A percentile compares a stretch with the other conserved stretches of the same genome.
These are phyloP conservation scores for Drosophila miranda DNA, from an alignment of 1,140 invertebrate genomes.

Conservation along the genomic window DNA sequence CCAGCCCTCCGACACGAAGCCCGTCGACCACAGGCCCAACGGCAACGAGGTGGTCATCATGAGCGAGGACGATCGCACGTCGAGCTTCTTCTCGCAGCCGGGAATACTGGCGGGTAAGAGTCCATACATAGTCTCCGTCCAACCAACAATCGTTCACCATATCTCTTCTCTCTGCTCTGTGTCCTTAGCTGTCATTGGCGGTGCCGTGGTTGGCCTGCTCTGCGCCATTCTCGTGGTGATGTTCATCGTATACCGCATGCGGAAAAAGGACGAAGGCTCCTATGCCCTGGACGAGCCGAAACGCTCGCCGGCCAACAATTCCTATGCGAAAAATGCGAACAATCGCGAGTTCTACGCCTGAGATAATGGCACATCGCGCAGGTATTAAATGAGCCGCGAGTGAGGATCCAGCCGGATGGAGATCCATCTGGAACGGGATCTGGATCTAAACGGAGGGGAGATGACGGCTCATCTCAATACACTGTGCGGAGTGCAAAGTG, in stretches of 20 bases:
- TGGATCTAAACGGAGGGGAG: neutral
- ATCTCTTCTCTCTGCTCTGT: slow-evolving; percentile 41
- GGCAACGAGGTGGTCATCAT: slow-evolving; percentile 88
- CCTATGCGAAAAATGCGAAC: slow-evolving; percentile 94
- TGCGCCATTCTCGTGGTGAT: slow-evolving; percentile 99
- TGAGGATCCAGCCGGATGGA: slow-evolving; percentile 29
- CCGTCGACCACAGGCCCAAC: slow-evolving; percentile 60
- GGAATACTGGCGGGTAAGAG: slow-evolving; percentile 94
- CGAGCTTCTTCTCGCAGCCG: slow-evolving; percentile 96
- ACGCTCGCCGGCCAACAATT: slow-evolving; percentile 93
- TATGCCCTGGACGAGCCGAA: slow-evolving; percentile 99
- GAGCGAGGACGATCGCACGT: slow-evolving; percentile 91
- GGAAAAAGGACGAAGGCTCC: slow-evolving; percentile 99
- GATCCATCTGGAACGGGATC: slow-evolving; percentile 3
- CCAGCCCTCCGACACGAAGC: slow-evolving; percentile 73
- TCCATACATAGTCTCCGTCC: too few species aligned
- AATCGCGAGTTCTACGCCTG: slow-evolving; percentile 98
- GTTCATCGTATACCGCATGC: slow-evolving; percentile 99
- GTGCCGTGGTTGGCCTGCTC: slow-evolving; percentile 97
- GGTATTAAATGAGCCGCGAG: slow-evolving; percentile 63
- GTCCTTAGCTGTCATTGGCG: slow-evolving; percentile 95
- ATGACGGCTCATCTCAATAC: slow-evolving; percentile 61
- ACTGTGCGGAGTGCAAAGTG: slow-evolving; percentile 55
- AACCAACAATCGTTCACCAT: too few species aligned
- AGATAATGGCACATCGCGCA: slow-evolving; percentile 84